Evolutionary conservation across 2,888 invertebrate genomes (phyloP), one percentile per base, ranked within the genome.

Genomic region (Bursaphelenchus okinawaensis): DNA sequence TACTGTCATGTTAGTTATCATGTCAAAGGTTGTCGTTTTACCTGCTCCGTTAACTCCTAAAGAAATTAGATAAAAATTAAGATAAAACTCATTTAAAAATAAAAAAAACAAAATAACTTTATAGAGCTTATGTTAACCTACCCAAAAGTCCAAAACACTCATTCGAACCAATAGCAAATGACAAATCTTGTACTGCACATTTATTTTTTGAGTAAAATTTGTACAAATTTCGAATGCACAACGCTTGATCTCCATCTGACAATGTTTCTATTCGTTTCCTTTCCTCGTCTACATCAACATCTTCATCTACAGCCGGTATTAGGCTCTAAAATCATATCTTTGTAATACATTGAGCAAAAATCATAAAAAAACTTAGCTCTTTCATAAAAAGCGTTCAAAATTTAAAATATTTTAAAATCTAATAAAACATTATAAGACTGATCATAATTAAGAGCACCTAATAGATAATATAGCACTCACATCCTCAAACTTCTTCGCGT

Each of bases 11-110:
- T 76, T 76, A 1, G 78, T 78, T 22, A 77, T 63, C 54, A 78
- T 75, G 52, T 76, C 72, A 68, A 78, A 78, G 7, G 77, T 76
- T 1, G 77, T 78, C 28, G 77, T 77, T 61, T 78, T 78, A 66
- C 78, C 78, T 9, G 78, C 77, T 23, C 69, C 68, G 56, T 69
- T 68, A 9, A 61, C 67, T n/a, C 68, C 57, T 57, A 57, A 22
- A 54, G n/a, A n/a, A 40, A 40, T 6, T 4, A 4, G 40, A n/a
- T 40, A 40, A 40, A 40, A 9, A 9, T 12, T 7, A 12, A 29
- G 12, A 29, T 40, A 16, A 40, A 40, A 12, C 40, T n/a, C 1
- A 40, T 16, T 40, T 4, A 40, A 6, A n/a, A 16, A 40, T 40
- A 40, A 40, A 29, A 29, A 29, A 29, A n/a, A n/a, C n/a, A n/a